Conservation (phyloP, 2,797 vertebrate genomes). For the Muscicapa striata region DNA sequence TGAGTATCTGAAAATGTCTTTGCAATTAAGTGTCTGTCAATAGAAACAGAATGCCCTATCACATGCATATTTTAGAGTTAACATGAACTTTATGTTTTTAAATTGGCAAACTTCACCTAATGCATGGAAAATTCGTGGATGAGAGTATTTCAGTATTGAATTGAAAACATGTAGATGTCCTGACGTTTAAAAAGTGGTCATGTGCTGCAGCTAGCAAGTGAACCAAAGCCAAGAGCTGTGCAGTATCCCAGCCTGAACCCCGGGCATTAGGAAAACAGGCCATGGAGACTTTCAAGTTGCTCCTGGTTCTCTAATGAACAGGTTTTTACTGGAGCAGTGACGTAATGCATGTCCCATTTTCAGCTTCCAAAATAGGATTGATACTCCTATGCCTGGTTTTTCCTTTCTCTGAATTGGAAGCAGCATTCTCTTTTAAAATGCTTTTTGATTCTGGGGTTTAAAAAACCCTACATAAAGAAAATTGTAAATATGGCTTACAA, state of each 20-base stretch:
- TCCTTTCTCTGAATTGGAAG: neutral
- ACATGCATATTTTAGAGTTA: neutral
- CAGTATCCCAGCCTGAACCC: neutral
- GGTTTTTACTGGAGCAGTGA: neutral
- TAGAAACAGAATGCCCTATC: neutral
- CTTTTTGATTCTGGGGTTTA: neutral
- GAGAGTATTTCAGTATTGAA: neutral
- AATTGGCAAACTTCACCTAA: neutral
- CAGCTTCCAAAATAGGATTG: neutral
- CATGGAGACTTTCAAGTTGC: neutral
- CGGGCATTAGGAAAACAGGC: neutral
- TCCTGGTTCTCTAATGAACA: neutral
- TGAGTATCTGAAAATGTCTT: neutral
- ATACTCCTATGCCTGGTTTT: neutral
- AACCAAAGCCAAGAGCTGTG: neutral
- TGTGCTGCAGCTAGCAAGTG: neutral
- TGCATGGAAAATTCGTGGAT: accelerated
- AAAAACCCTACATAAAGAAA: accelerated
- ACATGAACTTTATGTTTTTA: neutral
- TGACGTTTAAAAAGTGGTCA: neutral
- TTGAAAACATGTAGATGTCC: neutral
- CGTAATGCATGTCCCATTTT: neutral
- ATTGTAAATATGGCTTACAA: neutral
- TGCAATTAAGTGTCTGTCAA: neutral
- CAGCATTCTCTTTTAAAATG: neutral